phyloP scores from a whole-genome alignment of 2,888 invertebrate species.

The Iselma pallidipennis region DNA sequence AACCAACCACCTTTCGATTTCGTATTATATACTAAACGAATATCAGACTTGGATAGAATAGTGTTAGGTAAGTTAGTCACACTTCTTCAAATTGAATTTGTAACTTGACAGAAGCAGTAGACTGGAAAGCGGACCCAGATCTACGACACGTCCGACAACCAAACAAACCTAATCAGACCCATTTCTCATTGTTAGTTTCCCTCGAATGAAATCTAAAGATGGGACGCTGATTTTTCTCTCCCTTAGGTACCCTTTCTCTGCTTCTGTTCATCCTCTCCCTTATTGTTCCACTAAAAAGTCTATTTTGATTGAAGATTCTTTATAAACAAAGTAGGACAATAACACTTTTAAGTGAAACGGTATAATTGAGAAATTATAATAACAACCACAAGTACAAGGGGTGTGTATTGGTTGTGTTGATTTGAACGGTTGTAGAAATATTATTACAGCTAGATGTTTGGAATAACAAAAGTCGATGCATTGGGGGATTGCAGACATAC shows the following conservation, averaged over 20 bases:
- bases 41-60: slow-evolving; percentile 22
- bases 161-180: slow-evolving; percentile 42
- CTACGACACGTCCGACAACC: slow-evolving; percentile 40
- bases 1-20: not conserved
- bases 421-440: slow-evolving; percentile 20
- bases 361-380: slow-evolving; percentile 17
- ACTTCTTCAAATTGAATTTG: slow-evolving; percentile 45
- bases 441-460: slow-evolving; percentile 16
- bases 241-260: not conserved
- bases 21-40: not conserved
- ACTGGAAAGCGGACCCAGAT: slow-evolving; percentile 40
- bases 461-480: slow-evolving; percentile 20
- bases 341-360: not conserved
- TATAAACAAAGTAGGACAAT: not conserved
- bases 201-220: slow-evolving; percentile 30
- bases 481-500: not conserved
- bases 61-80: slow-evolving; percentile 41
- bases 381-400: slow-evolving; percentile 4
- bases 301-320: not conserved
- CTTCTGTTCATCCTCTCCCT: not conserved
- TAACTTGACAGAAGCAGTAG: slow-evolving; percentile 41
- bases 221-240: slow-evolving; percentile 29
- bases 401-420: slow-evolving; percentile 18
- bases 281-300: not conserved
- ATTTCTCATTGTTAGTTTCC: slow-evolving; percentile 39